A percentile compares a stretch with the other conserved stretches of the same genome.
Evolutionary conservation across 2,113 vertebrate species (phyloP).

Genomic region (Sphyrna mokarran): DNA sequence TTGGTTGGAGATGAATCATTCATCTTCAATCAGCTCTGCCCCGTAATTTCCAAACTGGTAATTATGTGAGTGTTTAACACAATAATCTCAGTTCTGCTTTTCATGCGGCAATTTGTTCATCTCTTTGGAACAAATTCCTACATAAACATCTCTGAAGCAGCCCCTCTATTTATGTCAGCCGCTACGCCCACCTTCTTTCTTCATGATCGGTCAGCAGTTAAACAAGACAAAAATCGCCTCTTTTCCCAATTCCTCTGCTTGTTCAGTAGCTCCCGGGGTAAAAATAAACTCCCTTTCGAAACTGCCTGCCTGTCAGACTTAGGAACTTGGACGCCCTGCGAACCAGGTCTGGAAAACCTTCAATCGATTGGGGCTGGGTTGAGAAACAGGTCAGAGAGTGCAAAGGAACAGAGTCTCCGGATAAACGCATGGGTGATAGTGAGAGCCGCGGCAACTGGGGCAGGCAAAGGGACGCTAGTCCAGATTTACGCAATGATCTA

Average conservation of each 20-base stretch:
- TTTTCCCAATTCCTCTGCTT: neutral
- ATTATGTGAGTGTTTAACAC: slow-evolving; percentile 3
- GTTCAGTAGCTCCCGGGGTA: neutral
- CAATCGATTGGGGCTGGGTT: neutral
- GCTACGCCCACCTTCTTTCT: neutral
- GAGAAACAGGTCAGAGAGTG: neutral
- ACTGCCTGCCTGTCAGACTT: neutral
- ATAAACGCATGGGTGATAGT: neutral
- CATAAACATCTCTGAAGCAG: neutral
- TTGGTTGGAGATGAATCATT: neutral
- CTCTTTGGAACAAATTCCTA: neutral
- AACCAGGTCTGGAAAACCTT: neutral
- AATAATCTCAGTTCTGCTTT: neutral
- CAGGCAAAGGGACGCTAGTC: neutral
- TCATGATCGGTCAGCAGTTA: neutral
- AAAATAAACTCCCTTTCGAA: neutral
- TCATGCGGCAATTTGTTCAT: neutral
- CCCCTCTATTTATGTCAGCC: neutral
- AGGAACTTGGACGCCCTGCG: neutral
- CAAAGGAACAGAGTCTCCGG: neutral
- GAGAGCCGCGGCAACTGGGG: neutral
- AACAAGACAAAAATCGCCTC: neutral
- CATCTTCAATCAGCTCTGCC: neutral
- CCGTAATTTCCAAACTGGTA: slow-evolving; percentile 6
- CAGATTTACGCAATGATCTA: no score